Conservation (phyloP, 2,888 invertebrate genomes). For the Noctua janthina region DNA sequence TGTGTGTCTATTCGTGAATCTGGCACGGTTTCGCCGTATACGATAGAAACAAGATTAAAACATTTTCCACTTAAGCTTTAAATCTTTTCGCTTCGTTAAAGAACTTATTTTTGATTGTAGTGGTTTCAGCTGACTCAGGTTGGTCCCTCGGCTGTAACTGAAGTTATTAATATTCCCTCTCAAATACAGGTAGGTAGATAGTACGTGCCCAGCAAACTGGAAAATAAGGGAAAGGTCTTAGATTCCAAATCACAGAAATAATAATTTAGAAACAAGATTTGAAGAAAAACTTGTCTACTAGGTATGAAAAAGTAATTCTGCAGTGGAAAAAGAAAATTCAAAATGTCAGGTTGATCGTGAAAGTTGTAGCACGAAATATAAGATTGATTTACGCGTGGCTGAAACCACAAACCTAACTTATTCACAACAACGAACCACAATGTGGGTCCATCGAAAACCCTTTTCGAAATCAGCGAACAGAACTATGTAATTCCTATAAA, state of each 20-base stretch:
- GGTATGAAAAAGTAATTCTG: neutral
- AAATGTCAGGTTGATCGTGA: neutral
- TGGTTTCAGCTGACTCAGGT: conserved; percentile 17
- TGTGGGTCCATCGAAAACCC: conserved; percentile 1
- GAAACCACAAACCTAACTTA: conserved; percentile 8
- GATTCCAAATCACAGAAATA: conserved; percentile 4
- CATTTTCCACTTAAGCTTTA: neutral
- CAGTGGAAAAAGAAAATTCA: neutral
- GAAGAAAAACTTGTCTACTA: neutral
- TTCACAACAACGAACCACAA: conserved; percentile 10
- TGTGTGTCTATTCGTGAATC: conserved; percentile 10
- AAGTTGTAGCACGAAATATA: neutral
- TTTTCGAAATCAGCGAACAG: conserved; percentile 23
- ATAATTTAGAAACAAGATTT: conserved; percentile 3
- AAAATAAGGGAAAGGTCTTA: conserved; percentile 25
- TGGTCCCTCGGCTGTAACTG: neutral
- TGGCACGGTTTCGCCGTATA: neutral
- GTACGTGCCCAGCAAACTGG: neutral
- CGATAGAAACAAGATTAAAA: conserved; percentile 1
- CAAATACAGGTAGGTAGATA: neutral
- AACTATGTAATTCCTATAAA: conserved; percentile 28
- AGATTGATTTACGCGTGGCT: neutral
- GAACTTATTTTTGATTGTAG: neutral
- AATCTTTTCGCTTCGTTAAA: neutral
- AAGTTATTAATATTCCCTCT: conserved; percentile 19